Conservation (phyloP, 2,888 invertebrate genomes). For the Ophioninae sp. region DNA sequence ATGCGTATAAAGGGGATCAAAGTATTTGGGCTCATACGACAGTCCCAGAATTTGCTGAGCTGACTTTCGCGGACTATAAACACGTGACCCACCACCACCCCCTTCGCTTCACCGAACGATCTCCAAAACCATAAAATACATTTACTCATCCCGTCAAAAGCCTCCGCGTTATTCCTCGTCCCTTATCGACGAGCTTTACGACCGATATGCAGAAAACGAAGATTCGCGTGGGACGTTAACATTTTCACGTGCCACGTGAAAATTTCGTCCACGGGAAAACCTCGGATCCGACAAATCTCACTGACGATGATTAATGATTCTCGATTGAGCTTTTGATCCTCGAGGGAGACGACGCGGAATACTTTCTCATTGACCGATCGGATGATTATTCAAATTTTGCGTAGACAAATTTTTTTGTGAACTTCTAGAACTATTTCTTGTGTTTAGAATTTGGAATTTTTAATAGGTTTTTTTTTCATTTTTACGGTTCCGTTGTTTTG, state of each 20-base stretch:
- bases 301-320: constrained; percentile 69
- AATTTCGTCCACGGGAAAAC: too few species aligned
- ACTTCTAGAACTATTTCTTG: too few species aligned
- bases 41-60: constrained; percentile 35
- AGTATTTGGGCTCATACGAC: constrained; percentile 31
- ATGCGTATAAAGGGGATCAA: constrained; percentile 61
- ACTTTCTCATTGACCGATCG: too few species aligned
- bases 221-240: neutral
- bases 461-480: too few species aligned
- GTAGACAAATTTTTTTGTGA: too few species aligned
- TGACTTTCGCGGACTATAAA: constrained; percentile 24
- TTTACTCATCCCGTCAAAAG: constrained; percentile 32
- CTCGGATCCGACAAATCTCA: neutral
- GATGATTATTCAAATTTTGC: too few species aligned
- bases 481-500: too few species aligned
- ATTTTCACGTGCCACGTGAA: too few species aligned
- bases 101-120: neutral
- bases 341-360: neutral
- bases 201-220: constrained; percentile 16
- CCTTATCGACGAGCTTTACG: constrained; percentile 50
- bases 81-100: constrained; percentile 38
- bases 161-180: constrained; percentile 19
- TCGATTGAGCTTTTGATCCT: constrained; percentile 63
- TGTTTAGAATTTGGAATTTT: too few species aligned
- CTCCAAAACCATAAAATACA: constrained; percentile 58